Percentiles rank a stretch among this genome's conserved stretches.
Conservation (phyloP, 2,797 vertebrate genomes). For the Rhinophrynus dorsalis region DNA sequence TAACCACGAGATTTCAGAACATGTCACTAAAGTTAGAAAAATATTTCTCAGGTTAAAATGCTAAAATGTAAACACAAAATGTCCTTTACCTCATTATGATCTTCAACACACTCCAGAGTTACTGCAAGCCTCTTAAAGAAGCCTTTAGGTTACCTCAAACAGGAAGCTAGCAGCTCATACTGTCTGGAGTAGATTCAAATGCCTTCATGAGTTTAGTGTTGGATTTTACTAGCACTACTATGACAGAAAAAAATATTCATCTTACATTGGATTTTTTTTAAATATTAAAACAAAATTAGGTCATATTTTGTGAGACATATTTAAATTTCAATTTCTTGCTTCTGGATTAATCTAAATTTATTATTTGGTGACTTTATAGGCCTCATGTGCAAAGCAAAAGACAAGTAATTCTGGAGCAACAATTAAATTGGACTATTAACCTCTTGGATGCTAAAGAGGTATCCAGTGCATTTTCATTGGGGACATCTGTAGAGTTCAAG, state of each 20-base stretch:
- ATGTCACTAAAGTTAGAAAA: conserved; percentile 36
- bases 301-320: conserved; percentile 9
- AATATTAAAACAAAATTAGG: conserved; percentile 18
- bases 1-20: conserved; percentile 34
- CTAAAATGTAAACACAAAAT: not conserved
- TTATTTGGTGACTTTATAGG: too few species aligned
- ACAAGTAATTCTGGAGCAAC: too few species aligned
- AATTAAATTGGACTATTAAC: too few species aligned
- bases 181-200: conserved; percentile 49
- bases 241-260: conserved; percentile 34
- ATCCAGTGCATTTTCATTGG: too few species aligned
- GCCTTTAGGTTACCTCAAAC: conserved; percentile 43
- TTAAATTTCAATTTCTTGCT: too few species aligned
- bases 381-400: too few species aligned
- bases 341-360: too few species aligned
- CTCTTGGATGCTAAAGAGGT: too few species aligned
- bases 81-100: conserved; percentile 37
- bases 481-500: too few species aligned
- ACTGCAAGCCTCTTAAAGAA: conserved; percentile 47
- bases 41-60: conserved; percentile 40
- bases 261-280: conserved; percentile 26
- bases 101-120: conserved; percentile 32
- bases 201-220: not conserved
- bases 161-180: conserved; percentile 51
- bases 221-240: conserved; percentile 42